Evolutionary conservation across 2,797 vertebrate genomes (phyloP).

Genomic region (Zenarchopterus dispar): DNA sequence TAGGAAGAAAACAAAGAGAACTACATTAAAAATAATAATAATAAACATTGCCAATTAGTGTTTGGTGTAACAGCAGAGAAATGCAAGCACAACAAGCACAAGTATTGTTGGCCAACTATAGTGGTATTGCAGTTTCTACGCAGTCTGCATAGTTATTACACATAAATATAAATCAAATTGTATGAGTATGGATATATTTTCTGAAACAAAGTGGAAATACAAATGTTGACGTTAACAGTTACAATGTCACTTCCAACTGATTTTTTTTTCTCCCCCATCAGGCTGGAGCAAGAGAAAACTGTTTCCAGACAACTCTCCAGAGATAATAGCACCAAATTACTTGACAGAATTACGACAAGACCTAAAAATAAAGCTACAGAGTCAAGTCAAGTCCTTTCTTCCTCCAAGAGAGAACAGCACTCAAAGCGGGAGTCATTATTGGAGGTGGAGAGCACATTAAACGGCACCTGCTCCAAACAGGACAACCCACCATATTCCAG

Average conservation of each 20-base stretch:
- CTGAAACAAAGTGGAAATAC: neutral
- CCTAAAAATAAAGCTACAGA: slow-evolving; percentile 31
- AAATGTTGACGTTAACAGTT: neutral
- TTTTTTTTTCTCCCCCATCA: slow-evolving; percentile 35
- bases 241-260: neutral
- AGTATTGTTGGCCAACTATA: no score
- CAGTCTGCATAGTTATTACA: no score
- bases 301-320: slow-evolving; percentile 28
- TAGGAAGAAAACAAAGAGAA: no score
- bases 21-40: no score
- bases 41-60: no score
- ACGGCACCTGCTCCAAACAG: neutral
- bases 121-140: no score
- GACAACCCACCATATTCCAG: slow-evolving; percentile 43
- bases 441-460: slow-evolving; percentile 17
- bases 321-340: slow-evolving; percentile 22
- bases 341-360: slow-evolving; percentile 28
- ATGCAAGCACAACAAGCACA: no score
- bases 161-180: no score
- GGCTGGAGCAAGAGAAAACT: slow-evolving; percentile 45
- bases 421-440: slow-evolving; percentile 9
- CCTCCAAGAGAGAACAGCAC: neutral
- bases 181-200: no score
- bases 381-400: neutral
- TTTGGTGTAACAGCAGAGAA: no score